Evolutionary conservation across 1,140 invertebrate genomes (phyloP).

Genomic region (Stegodyphus dumicola): DNA sequence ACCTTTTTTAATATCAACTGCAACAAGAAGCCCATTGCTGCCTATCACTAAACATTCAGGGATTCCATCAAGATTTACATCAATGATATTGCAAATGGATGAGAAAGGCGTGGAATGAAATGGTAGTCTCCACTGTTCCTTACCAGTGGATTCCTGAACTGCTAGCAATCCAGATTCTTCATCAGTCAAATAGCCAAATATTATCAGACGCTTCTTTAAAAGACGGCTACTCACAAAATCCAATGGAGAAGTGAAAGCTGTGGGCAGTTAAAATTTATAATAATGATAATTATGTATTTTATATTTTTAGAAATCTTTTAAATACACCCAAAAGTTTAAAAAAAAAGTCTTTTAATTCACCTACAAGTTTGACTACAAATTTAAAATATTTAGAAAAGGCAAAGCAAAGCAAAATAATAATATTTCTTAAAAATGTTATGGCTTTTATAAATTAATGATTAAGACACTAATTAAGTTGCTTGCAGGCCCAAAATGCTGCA

Average conservation of each 20-base stretch:
- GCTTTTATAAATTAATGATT: no score
- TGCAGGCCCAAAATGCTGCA: no score
- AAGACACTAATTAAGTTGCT: no score
- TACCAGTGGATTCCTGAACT: conserved; percentile 34
- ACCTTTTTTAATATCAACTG: conserved; percentile 45
- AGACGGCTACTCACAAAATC: conserved; percentile 12
- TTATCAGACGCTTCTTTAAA: neutral
- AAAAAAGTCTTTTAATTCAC: no score
- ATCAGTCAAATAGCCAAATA: conserved; percentile 21
- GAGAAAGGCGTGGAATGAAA: conserved; percentile 31
- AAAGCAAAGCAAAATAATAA: no score
- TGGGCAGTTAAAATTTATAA: neutral
- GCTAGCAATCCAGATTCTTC: conserved; percentile 31
- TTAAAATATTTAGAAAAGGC: no score
- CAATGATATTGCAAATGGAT: conserved; percentile 5
- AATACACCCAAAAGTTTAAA: no score
- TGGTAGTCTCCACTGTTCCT: conserved; percentile 32
- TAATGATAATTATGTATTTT: no score
- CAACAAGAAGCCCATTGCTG: conserved; percentile 35
- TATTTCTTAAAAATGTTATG: no score
- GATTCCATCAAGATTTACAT: conserved; percentile 46
- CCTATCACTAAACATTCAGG: conserved; percentile 48
- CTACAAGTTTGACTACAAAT: no score
- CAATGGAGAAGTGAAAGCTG: conserved; percentile 39
- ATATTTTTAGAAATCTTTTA: no score